These are phyloP conservation scores for Dascyllus trimaculatus DNA, from an alignment of 2,113 vertebrate genomes.

Conservation along the genomic window DNA sequence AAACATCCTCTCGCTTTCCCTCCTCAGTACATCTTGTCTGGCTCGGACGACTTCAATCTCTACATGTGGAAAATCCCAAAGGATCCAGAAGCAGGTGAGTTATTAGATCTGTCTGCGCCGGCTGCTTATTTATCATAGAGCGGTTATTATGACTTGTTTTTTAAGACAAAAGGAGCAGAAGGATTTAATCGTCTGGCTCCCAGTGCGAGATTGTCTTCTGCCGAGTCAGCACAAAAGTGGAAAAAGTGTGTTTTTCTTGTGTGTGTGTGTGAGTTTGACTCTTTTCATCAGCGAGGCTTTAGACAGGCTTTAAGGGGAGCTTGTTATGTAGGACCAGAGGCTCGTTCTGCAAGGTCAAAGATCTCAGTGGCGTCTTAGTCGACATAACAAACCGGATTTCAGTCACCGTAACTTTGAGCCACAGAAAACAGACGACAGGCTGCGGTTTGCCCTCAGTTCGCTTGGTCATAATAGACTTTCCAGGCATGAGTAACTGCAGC, in stretches of 20 bases:
- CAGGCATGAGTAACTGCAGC: neutral
- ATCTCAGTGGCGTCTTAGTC: constrained; percentile 30
- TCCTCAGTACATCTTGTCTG: constrained; percentile 96
- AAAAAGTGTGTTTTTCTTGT: neutral
- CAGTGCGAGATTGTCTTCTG: neutral
- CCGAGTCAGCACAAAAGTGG: neutral
- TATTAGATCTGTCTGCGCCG: neutral
- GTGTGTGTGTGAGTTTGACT: neutral
- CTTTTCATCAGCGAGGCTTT: neutral
- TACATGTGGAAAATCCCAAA: constrained; percentile 99
- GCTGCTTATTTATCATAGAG: neutral
- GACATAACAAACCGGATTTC: constrained; percentile 38
- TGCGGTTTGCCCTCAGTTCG: constrained; percentile 28
- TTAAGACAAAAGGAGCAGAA: neutral
- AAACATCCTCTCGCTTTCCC: constrained; percentile 39
- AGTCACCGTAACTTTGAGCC: neutral
- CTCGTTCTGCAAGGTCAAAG: constrained; percentile 28
- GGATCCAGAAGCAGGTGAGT: constrained; percentile 94
- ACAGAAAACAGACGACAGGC: constrained; percentile 17
- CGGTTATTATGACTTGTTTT: neutral
- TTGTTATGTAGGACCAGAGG: neutral
- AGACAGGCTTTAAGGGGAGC: neutral
- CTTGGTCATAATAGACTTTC: constrained; percentile 22
- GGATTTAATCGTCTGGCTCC: neutral
- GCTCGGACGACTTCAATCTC: constrained; percentile 99